Percentiles rank a stretch among this genome's conserved stretches.
Evolutionary conservation across 2,113 vertebrate species (phyloP).

Genomic region (Dunckerocampus dactyliophorus): DNA sequence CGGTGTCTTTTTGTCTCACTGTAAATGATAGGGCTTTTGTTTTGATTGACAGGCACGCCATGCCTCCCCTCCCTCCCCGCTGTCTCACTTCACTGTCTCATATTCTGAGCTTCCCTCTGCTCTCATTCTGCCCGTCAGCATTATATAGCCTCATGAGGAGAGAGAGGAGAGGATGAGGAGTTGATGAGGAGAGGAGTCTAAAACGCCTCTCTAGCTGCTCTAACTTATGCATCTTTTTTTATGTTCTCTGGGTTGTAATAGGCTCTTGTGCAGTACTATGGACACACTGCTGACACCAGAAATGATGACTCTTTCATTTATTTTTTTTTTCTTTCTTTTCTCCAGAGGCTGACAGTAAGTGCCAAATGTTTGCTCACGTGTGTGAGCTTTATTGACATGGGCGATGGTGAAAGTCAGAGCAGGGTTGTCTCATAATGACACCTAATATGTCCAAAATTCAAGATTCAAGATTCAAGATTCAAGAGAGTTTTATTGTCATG

Average conservation of each 20-base stretch:
- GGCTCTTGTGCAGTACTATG: constrained; percentile 18
- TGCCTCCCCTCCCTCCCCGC: constrained; percentile 27
- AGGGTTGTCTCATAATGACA: constrained; percentile 1
- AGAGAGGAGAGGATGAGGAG: constrained; percentile 31
- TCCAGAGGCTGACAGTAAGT: constrained; percentile 7
- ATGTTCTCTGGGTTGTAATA: constrained; percentile 25
- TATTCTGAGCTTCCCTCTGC: constrained; percentile 51
- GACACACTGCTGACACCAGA: constrained; percentile 26
- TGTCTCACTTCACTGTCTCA: constrained; percentile 34
- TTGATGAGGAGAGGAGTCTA: constrained; percentile 37
- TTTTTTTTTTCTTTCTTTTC: constrained; percentile 9
- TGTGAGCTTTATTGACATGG: constrained; percentile 1
- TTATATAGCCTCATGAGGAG: constrained; percentile 53
- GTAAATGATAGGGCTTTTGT: constrained; percentile 40
- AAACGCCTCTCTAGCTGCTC: constrained; percentile 47
- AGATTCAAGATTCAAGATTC: no score
- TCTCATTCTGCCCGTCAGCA: constrained; percentile 70
- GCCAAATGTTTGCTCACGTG: constrained; percentile 19
- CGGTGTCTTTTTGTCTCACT: constrained; percentile 19
- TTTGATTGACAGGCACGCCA: constrained; percentile 46
- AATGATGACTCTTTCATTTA: constrained; percentile 11
- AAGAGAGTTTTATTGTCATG: no score
- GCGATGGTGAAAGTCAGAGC: neutral
- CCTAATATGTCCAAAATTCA: constrained; percentile 5
- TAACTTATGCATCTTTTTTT: constrained; percentile 33